phyloP scores from a whole-genome alignment of 2,797 vertebrate genomes.

The Tapirus indicus region DNA sequence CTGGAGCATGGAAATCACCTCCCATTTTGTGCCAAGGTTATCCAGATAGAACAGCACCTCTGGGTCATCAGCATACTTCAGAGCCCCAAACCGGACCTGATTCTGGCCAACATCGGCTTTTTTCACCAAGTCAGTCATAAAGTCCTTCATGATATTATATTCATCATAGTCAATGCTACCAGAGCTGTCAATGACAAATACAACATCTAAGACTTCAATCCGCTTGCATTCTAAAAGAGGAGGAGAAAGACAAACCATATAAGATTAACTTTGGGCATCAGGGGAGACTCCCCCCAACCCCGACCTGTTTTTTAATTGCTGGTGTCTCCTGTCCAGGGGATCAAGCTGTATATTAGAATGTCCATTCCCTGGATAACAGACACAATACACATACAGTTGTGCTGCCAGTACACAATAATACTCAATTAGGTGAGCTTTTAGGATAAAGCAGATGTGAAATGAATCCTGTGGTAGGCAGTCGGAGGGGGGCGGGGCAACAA shows the following conservation, averaged over 20 bases:
- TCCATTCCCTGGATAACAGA: neutral
- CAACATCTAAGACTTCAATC: slow-evolving; percentile 85
- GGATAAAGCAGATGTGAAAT: neutral
- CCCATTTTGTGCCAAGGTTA: slow-evolving; percentile 62
- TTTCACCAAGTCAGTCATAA: slow-evolving; percentile 85
- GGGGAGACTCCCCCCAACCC: neutral
- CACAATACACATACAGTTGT: neutral
- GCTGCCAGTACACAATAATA: neutral
- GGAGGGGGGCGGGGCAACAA: rapidly evolving
- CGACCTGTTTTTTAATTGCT: neutral
- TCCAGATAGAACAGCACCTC: slow-evolving; percentile 80
- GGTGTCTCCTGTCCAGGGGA: neutral
- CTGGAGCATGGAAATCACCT: slow-evolving; percentile 78
- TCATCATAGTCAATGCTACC: slow-evolving; percentile 76
- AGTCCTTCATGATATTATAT: slow-evolving; percentile 84
- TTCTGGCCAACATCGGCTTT: slow-evolving; percentile 83
- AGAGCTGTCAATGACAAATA: slow-evolving; percentile 88
- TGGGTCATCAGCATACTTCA: slow-evolving; percentile 83
- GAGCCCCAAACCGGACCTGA: slow-evolving; percentile 85
- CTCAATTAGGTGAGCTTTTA: neutral
- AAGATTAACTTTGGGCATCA: neutral
- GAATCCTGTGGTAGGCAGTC: neutral
- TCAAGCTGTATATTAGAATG: neutral
- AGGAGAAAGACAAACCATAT: neutral
- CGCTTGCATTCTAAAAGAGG: slow-evolving; percentile 82